Conservation (phyloP, 2,797 vertebrate genomes). For the Thamnophis elegans region DNA sequence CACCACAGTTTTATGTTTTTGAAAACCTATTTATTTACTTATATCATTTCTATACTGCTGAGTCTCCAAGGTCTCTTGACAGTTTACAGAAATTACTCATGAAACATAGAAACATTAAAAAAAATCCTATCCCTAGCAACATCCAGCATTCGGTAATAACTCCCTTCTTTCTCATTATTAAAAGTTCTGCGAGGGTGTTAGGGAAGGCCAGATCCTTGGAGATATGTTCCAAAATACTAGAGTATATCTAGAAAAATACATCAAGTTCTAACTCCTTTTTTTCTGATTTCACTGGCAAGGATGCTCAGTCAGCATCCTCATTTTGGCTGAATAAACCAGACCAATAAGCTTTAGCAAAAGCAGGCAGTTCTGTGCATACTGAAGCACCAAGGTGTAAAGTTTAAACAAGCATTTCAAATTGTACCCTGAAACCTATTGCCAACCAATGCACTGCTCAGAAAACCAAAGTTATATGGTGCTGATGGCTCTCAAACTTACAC, state of each 20-base stretch:
- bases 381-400: background rate
- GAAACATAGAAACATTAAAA: background rate
- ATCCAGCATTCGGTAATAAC: background rate
- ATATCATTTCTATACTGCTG: background rate
- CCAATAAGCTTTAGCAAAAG: background rate
- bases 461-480: background rate
- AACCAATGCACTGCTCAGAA: background rate
- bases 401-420: background rate
- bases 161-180: background rate
- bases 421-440: background rate
- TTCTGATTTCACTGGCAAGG: background rate
- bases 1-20: slow-evolving; percentile 13
- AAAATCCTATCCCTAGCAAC: background rate
- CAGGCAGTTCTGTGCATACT: background rate
- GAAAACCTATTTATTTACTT: slow-evolving; percentile 15
- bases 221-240: background rate
- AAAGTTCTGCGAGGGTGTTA: background rate
- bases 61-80: background rate
- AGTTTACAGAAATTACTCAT: background rate
- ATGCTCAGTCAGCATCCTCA: background rate
- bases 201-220: background rate
- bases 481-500: background rate
- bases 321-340: background rate
- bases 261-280: background rate
- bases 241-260: background rate